These are phyloP conservation scores for Microtus ochrogaster DNA, from an alignment of 2,113 vertebrate genomes.

Conservation along the genomic window DNA sequence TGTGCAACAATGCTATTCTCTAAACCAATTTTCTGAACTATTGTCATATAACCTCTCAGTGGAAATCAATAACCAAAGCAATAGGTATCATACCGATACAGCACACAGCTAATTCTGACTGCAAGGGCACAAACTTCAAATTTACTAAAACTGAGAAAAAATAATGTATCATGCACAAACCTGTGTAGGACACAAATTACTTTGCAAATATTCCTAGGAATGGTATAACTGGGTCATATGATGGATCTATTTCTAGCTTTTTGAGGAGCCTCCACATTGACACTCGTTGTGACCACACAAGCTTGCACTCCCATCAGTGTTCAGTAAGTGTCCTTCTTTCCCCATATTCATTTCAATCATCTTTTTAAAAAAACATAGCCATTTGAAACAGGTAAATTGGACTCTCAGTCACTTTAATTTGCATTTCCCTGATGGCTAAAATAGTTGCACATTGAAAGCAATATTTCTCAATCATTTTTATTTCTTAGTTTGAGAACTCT, in stretches of 20 bases:
- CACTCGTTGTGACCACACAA: background rate
- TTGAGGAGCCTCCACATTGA: background rate
- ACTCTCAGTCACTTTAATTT: background rate
- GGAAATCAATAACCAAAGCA: slow-evolving; percentile 44
- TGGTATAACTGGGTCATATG: background rate
- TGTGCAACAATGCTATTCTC: background rate
- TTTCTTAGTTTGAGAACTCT: background rate
- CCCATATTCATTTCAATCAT: background rate
- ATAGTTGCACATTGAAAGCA: background rate
- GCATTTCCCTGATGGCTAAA: background rate
- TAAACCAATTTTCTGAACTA: slow-evolving; percentile 44
- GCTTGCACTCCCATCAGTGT: background rate
- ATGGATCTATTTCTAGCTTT: background rate
- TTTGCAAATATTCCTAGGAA: background rate
- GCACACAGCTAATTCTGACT: slow-evolving; percentile 18
- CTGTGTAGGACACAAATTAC: background rate
- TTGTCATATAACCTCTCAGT: slow-evolving; percentile 32
- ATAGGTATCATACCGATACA: background rate
- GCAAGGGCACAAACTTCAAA: slow-evolving; percentile 43
- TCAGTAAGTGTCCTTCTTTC: background rate
- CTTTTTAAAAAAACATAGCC: background rate
- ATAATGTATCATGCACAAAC: background rate
- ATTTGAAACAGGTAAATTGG: background rate
- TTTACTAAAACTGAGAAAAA: background rate
- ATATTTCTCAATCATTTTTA: background rate